Percentiles rank a stretch among this genome's conserved stretches.
Conservation (phyloP, 2,113 vertebrate species). For the Zapornia atra region DNA sequence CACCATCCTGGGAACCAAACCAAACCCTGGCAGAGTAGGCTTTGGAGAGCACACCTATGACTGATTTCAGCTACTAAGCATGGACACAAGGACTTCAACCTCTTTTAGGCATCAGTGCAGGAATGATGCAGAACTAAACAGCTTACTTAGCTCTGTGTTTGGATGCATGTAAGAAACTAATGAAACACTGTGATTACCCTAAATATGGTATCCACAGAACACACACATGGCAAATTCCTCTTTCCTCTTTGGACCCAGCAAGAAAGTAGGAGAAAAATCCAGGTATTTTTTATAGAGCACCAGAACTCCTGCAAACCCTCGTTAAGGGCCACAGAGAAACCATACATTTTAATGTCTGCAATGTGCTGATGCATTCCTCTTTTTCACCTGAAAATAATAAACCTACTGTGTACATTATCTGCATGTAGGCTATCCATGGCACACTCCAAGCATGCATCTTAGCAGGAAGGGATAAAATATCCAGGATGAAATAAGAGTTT, state of each 20-base stretch:
- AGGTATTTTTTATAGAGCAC: background rate
- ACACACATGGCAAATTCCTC: background rate
- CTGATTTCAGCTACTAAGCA: background rate
- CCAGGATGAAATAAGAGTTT: background rate
- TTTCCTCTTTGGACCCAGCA: background rate
- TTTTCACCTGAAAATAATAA: constrained; percentile 34
- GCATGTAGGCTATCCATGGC: background rate
- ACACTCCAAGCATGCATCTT: background rate
- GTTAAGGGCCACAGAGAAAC: constrained; percentile 27
- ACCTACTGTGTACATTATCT: background rate
- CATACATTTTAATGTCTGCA: constrained; percentile 41
- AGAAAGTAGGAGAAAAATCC: background rate
- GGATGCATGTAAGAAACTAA: background rate
- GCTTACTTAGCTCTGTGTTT: background rate
- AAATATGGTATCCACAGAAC: background rate
- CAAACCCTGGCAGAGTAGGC: background rate
- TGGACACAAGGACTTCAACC: background rate
- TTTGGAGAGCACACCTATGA: background rate
- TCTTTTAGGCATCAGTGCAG: background rate
- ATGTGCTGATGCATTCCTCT: constrained; percentile 17
- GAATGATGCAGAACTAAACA: background rate
- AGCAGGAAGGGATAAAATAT: background rate
- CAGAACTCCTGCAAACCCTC: background rate
- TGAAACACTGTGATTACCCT: background rate
- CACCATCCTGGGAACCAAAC: background rate